A percentile compares a stretch with the other conserved stretches of the same genome.
These are phyloP conservation scores for Cervus canadensis DNA, from an alignment of 2,113 vertebrate species.

Conservation along the genomic window DNA sequence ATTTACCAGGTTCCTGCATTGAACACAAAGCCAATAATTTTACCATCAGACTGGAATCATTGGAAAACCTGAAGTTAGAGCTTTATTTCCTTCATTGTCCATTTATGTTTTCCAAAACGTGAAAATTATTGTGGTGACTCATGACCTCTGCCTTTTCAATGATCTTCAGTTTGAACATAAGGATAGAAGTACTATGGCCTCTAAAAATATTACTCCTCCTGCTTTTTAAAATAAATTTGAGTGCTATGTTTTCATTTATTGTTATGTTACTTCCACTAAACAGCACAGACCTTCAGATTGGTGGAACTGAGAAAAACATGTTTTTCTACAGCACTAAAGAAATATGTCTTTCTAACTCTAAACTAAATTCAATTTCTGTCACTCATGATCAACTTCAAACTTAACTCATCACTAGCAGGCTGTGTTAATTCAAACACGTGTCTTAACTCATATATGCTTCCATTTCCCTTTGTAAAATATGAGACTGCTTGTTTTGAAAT, in stretches of 20 bases:
- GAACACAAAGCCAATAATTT: neutral
- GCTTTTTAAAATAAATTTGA: neutral
- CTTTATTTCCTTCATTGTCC: neutral
- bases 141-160: neutral
- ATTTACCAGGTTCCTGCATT: neutral
- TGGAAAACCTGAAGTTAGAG: neutral
- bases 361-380: neutral
- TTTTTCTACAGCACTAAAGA: neutral
- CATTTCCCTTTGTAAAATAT: neutral
- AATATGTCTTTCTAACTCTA: neutral
- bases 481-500: neutral
- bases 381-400: neutral
- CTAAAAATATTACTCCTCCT: neutral
- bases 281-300: neutral
- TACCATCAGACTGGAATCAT: neutral
- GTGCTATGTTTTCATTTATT: neutral
- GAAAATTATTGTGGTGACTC: neutral
- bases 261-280: neutral
- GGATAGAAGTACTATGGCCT: fast-evolving
- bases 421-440: neutral
- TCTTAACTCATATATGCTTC: neutral
- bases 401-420: neutral
- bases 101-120: neutral
- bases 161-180: neutral
- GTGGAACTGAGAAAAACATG: neutral